Percentiles rank a stretch among this genome's conserved stretches.
phyloP scores from a whole-genome alignment of 2,113 vertebrate species.

The Raja brachyura region DNA sequence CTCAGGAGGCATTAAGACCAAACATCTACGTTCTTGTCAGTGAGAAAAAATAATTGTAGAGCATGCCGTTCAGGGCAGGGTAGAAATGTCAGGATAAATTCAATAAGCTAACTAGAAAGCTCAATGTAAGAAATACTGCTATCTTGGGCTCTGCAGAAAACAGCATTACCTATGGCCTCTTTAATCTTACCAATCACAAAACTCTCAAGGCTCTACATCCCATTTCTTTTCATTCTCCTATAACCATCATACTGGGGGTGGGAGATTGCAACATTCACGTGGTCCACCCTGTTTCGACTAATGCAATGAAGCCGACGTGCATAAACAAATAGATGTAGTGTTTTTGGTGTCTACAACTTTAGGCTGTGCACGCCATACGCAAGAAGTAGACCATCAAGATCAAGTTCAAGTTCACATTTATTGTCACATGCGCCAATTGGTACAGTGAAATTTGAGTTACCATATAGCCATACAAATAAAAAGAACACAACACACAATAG shows the following conservation, averaged over 20 bases:
- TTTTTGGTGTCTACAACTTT: too few species aligned
- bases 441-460: too few species aligned
- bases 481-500: too few species aligned
- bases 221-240: not conserved
- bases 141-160: not conserved
- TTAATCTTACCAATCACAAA: not conserved
- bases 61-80: not conserved
- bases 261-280: too few species aligned
- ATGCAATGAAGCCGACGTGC: too few species aligned
- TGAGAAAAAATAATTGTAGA: not conserved
- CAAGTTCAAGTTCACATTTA: too few species aligned
- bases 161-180: not conserved
- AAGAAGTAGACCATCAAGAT: too few species aligned
- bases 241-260: not conserved
- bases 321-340: too few species aligned
- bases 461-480: too few species aligned
- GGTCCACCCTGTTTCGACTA: too few species aligned
- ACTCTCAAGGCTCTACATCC: not conserved
- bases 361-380: too few species aligned
- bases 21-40: not conserved
- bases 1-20: not conserved
- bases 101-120: not conserved
- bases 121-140: not conserved
- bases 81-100: not conserved
- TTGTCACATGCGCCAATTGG: too few species aligned